A percentile compares a stretch with the other conserved stretches of the same genome.
phyloP scores from a whole-genome alignment of 37 sponge, comb jelly and placozoan species.

The Hexactinellida sp. region DNA sequence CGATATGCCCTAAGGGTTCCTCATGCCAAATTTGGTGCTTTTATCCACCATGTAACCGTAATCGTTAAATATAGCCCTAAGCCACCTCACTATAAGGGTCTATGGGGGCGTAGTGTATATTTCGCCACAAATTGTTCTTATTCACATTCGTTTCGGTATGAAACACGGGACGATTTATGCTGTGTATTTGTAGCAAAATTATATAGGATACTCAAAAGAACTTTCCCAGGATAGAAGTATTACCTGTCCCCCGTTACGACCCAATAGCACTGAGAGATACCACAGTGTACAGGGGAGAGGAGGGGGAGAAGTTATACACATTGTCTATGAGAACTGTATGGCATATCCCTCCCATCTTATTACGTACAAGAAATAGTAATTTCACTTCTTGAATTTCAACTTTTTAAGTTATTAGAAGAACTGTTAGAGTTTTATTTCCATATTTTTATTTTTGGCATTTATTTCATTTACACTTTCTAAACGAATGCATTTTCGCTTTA shows the following conservation, averaged over 20 bases:
- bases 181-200: background rate
- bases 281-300: background rate
- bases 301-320: background rate
- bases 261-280: background rate
- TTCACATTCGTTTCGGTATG: background rate
- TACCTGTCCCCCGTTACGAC: background rate
- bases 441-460: too few relatives aligned
- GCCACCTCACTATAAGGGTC: too few relatives aligned
- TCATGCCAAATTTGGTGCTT: too few relatives aligned
- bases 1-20: too few relatives aligned
- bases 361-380: background rate
- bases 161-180: background rate
- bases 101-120: background rate
- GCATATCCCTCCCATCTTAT: background rate
- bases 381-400: too few relatives aligned
- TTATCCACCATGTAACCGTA: too few relatives aligned
- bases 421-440: too few relatives aligned
- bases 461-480: too few relatives aligned
- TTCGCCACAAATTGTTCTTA: background rate
- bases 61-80: too few relatives aligned
- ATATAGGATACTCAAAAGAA: background rate
- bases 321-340: background rate
- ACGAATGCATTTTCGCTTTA: too few relatives aligned
- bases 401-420: too few relatives aligned
- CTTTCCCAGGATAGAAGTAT: background rate